Evolutionary conservation across 2,113 vertebrate genomes (phyloP).

Genomic region (Lophotis ruficrista): DNA sequence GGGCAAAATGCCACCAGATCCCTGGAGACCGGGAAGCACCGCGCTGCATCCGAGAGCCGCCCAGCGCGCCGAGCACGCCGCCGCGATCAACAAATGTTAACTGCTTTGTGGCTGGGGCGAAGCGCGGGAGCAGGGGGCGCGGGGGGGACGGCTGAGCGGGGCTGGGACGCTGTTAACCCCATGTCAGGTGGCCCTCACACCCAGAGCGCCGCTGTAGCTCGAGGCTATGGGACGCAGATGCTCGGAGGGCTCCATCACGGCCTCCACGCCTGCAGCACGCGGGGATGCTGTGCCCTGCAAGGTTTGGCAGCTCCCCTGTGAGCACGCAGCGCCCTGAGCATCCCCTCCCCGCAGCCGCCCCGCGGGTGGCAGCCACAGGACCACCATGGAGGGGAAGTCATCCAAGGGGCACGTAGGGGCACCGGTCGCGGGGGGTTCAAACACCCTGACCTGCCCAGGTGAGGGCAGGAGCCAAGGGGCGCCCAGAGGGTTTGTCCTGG

Average conservation of each 20-base stretch:
- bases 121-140: not conserved
- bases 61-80: not conserved
- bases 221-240: fast-evolving
- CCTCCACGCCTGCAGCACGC: fast-evolving
- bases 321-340: not conserved
- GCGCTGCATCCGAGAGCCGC: not conserved
- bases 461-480: not conserved
- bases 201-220: not conserved
- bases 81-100: not conserved
- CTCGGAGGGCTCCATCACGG: fast-evolving
- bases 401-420: fast-evolving
- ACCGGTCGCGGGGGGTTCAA: fast-evolving
- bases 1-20: slow-evolving; percentile 16
- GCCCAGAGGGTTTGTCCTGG: not conserved
- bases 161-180: not conserved
- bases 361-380: not conserved
- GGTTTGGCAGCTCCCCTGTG: not conserved
- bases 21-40: not conserved
- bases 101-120: not conserved
- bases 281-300: fast-evolving
- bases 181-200: too few species aligned
- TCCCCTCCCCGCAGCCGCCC: not conserved
- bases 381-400: not conserved
- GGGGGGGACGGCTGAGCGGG: not conserved
- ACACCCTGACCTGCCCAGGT: not conserved